Evolutionary conservation across 2,113 vertebrate genomes (phyloP).

Genomic region (Jacana jacana): DNA sequence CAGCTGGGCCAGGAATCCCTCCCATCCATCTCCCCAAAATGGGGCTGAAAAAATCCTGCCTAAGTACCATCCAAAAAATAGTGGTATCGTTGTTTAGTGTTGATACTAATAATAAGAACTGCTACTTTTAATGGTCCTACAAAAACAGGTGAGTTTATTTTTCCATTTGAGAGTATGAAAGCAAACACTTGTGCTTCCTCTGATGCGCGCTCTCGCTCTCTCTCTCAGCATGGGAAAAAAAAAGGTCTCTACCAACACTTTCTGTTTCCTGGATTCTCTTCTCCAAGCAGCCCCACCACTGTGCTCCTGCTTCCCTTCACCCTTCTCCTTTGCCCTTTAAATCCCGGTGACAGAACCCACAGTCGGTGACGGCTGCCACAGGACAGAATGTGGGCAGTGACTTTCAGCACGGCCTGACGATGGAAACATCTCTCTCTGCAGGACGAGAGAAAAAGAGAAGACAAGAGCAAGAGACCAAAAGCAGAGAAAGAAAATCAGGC

Average conservation of each 20-base stretch:
- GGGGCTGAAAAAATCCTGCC: neutral
- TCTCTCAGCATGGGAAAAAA: neutral
- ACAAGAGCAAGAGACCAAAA: constrained; percentile 67
- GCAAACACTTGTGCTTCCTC: neutral
- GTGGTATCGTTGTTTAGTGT: neutral
- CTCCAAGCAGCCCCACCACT: neutral
- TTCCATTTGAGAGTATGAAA: neutral
- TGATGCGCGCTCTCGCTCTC: neutral
- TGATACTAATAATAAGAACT: neutral
- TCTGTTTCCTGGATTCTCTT: neutral
- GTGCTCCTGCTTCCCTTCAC: neutral
- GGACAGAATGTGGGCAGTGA: neutral
- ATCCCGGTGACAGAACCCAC: neutral
- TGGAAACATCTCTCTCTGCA: constrained; percentile 15
- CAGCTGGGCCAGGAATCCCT: neutral
- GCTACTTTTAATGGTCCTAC: neutral
- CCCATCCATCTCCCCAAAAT: neutral
- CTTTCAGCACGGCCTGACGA: neutral
- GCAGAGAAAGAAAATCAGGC: neutral
- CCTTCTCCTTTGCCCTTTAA: neutral
- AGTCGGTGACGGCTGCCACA: neutral
- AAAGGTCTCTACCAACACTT: neutral
- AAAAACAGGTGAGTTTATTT: neutral
- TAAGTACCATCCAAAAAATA: neutral
- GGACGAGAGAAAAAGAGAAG: constrained; percentile 70